Base-by-base conservation (phyloP, 2,797 vertebrate genomes). In the Pteronotus mesoamericanus region DNA sequence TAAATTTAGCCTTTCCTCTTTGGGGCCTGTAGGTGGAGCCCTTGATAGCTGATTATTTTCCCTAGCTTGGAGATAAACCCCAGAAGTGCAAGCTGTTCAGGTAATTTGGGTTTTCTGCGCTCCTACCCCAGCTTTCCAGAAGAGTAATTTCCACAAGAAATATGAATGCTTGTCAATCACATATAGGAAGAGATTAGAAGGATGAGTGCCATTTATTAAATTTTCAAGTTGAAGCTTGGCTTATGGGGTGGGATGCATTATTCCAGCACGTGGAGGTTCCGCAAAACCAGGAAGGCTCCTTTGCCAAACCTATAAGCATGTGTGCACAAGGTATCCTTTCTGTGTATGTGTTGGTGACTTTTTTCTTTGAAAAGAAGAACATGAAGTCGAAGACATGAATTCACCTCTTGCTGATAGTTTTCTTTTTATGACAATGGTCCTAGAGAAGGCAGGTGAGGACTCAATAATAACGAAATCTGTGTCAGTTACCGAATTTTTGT, bases 11-110 rank as follows among this genome's bases (percentile, higher is more conserved):
- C 19, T 74, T 93, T 94, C 55, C 44, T 83, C 69, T 59, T 68
- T 88, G 46, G 53, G 88, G n/a, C 89, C 96, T 86, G 78, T 51
- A 94, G 96, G 48, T 86, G 96, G 95, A 94, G 89, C 89, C 83
- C 37, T 90, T 91, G 94, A 48, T 51, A 82, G 44, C 61, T 22
- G 26, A 21, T 79, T 83, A 14, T 82, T 61, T 80, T 72, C 61
- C 42, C 69, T 55, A 21, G 32, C 5, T 85, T 83, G 37, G 18
- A 39, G 61, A 26, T 46, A 48, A 84, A 79, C 48, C 68, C 42
- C 55, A 32, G 80, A 10, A 86, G 11, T 96, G 74, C 2, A 75
- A 71, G 51, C 19, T 71, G 6, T 69, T 86, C 8, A 26, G 46
- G 48, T 86, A 53, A 57, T 79, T 94, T 74, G 82, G 90, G 42